Base-by-base conservation (phyloP, 1,140 invertebrate genomes). In the Megalonaias nervosa region DNA sequence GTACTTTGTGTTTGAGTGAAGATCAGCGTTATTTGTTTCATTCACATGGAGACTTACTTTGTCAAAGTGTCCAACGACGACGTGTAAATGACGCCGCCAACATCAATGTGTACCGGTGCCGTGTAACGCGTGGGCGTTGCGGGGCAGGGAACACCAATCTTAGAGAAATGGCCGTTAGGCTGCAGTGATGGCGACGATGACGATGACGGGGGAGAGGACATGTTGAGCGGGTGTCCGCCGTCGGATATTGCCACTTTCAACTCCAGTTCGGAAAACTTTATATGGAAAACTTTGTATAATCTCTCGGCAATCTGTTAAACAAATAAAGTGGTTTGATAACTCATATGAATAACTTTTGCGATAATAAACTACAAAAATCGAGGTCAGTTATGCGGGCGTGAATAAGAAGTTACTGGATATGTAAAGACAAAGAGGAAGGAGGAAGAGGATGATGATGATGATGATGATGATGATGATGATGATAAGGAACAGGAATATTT, bases 51-150 rank as follows among this genome's bases (percentile, higher is more conserved):
- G n/a, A 89, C 94, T 95, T 93, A 98, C 96, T 97, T 96, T 80
- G 97, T 99, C 2, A 99, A 93, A 2, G 97, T 99, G 91, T 98
- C 96, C 86, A 99, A 91, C 0, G 97, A 98, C 0, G 97, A 98
- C 0, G 97, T 99, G 91, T 98, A 99, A 82, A 98, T 98, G 56
- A 96, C 97, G 1, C 97, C 97, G 13, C 97, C 97, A 19, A 99
- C 97, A 88, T 99, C 97, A 83, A 99, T 98, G 90, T 99, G 97
- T 0, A 99, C 97, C 0, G 97, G 97, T 0, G 97, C 97, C 19
- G 97, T 97, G 89, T 96, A 97, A 60, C 96, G 93, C 23, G 96
- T 96, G 2, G 97, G 96, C 0, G 95, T 95, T 0, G 97, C 97
- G 14, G 98, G 96, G 82, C 95, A 96, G 0, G 97, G 97, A 70